Conservation (phyloP, 2,888 invertebrate genomes). For the Cyclophora punctaria region DNA sequence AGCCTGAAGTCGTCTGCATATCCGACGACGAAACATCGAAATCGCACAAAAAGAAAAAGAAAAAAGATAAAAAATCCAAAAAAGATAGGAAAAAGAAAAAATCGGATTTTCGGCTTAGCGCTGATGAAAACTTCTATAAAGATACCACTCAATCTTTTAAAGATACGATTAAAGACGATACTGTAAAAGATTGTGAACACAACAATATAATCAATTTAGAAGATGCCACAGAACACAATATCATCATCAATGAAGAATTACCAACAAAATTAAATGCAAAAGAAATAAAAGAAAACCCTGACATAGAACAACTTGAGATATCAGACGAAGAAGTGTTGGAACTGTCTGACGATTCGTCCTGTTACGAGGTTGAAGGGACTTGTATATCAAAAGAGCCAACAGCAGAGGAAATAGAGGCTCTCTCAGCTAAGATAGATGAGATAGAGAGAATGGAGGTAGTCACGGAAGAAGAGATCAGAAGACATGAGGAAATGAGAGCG, state of each 20-base stretch:
- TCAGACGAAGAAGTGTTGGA: constrained; percentile 43
- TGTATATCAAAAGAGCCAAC: constrained; percentile 64
- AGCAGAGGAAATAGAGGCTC: constrained; percentile 55
- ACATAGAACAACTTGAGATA: constrained; percentile 16
- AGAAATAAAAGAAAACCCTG: background rate
- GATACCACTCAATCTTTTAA: constrained; percentile 14
- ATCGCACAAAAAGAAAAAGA: constrained; percentile 46
- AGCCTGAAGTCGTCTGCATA: constrained; percentile 71
- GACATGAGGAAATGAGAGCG: constrained; percentile 23
- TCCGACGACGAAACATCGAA: constrained; percentile 56
- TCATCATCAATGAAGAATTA: background rate
- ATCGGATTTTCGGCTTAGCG: constrained; percentile 51
- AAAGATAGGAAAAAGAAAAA: constrained; percentile 43
- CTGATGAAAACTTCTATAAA: constrained; percentile 51
- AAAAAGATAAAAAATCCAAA: constrained; percentile 59
- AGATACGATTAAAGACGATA: background rate
- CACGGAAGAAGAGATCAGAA: constrained; percentile 36
- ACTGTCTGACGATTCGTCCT: constrained; percentile 56
- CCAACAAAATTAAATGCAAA: background rate
- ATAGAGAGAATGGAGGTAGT: constrained; percentile 49
- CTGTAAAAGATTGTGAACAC: background rate
- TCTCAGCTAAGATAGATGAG: constrained; percentile 66
- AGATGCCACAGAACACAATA: background rate
- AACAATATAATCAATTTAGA: background rate
- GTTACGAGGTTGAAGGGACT: constrained; percentile 50